Conservation (phyloP, 2,113 vertebrate species). For the Epinephelus fuscoguttatus region DNA sequence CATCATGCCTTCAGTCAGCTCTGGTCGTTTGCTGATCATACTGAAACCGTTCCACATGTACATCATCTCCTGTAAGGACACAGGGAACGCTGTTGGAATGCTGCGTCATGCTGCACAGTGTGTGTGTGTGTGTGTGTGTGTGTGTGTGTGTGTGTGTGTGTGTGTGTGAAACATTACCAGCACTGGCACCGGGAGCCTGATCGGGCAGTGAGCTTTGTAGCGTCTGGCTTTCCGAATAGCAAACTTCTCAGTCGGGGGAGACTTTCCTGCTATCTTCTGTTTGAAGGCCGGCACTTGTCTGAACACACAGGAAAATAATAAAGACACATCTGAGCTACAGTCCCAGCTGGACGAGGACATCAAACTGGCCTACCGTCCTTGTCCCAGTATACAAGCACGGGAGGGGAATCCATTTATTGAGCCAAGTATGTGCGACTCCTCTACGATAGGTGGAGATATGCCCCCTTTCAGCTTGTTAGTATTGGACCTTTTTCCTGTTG, state of each 20-base stretch:
- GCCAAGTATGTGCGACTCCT: no score
- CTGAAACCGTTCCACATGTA: conserved; percentile 90
- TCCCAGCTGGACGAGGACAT: no score
- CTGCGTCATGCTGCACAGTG: background rate
- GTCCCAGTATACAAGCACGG: no score
- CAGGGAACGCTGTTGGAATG: background rate
- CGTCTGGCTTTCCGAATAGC: conserved; percentile 88
- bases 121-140: background rate
- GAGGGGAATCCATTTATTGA: no score
- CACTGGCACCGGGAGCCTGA: conserved; percentile 83
- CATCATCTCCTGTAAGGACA: conserved; percentile 87
- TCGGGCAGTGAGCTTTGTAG: conserved; percentile 77
- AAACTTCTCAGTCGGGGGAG: conserved; percentile 89
- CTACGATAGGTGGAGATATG: no score
- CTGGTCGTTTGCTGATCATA: conserved; percentile 82
- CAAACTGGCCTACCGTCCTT: no score
- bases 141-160: background rate
- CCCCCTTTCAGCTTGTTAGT: no score
- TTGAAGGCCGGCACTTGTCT: conserved; percentile 87
- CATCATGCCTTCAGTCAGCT: conserved; percentile 85
- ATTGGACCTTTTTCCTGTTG: no score
- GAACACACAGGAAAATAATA: conserved; percentile 5
- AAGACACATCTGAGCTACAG: background rate
- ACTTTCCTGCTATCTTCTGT: conserved; percentile 90
- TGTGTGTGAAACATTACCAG: conserved; percentile 76